These are phyloP conservation scores for Notiomystis cincta DNA, from an alignment of 2,113 vertebrate genomes.

Conservation along the genomic window DNA sequence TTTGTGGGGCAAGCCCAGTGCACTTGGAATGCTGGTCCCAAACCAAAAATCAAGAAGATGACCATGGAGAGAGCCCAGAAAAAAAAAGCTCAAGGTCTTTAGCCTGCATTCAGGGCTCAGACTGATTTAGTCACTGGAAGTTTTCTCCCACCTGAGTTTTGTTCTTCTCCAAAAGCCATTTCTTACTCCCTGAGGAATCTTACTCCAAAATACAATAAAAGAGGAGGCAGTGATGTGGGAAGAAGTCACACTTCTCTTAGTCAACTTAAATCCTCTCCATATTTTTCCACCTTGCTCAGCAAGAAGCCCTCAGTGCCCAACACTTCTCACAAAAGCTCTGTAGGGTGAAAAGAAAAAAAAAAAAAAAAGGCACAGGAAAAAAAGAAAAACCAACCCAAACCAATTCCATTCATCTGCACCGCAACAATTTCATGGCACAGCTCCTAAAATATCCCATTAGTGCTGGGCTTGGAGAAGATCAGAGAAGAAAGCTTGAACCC, in stretches of 20 bases:
- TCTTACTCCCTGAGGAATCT: neutral
- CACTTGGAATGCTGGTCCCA: neutral
- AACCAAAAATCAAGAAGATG: neutral
- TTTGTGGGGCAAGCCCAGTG: neutral
- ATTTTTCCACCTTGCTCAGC: rapidly evolving
- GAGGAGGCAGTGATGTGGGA: neutral
- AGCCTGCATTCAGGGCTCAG: neutral
- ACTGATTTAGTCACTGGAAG: neutral
- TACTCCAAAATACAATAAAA: neutral
- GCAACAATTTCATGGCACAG: neutral
- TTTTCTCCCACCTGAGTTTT: neutral
- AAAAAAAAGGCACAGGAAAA: neutral
- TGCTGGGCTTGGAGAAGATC: neutral
- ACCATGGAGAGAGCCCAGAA: neutral
- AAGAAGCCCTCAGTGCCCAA: neutral
- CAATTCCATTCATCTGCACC: neutral
- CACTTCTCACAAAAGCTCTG: neutral
- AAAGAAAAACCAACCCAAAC: neutral
- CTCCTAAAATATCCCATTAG: constrained; percentile 27
- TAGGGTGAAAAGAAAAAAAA: neutral
- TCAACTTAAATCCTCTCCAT: neutral
- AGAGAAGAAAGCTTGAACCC: constrained; percentile 19
- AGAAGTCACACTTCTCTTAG: neutral
- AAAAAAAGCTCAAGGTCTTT: neutral
- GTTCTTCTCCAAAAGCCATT: neutral